Evolutionary conservation across 2,113 vertebrate genomes (phyloP).

Genomic region (Saccopteryx leptura): DNA sequence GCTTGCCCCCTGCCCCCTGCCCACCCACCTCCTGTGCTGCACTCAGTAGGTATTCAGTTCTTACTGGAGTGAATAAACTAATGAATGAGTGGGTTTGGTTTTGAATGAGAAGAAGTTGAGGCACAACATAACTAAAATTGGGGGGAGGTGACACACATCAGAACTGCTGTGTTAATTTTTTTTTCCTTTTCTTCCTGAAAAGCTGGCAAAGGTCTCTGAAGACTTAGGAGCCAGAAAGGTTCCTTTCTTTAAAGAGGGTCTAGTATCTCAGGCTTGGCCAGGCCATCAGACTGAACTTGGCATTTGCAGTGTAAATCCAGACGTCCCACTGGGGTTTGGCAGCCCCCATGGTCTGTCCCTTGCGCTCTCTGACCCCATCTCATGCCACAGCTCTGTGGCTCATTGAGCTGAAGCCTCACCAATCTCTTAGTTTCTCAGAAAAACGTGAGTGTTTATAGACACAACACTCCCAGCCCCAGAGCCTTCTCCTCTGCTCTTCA

Average conservation of each 20-base stretch:
- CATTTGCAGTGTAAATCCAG: neutral
- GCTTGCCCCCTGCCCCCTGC: neutral
- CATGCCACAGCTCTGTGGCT: neutral
- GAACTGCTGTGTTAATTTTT: neutral
- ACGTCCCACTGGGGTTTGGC: neutral
- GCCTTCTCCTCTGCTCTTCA: neutral
- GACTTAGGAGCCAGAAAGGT: neutral
- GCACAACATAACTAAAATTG: neutral
- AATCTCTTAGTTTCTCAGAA: neutral
- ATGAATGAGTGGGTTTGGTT: neutral
- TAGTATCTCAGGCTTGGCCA: neutral
- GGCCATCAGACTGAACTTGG: neutral
- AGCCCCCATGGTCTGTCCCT: neutral
- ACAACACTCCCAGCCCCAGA: neutral
- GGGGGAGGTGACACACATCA: rapidly evolving
- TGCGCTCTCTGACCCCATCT: neutral
- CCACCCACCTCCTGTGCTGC: neutral
- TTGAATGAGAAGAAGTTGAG: neutral
- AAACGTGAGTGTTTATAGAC: neutral
- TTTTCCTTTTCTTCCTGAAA: neutral
- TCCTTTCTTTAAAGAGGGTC: neutral
- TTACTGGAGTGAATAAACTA: neutral
- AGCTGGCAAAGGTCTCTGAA: neutral
- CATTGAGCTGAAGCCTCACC: neutral
- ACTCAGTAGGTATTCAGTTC: neutral